Evolutionary conservation across 2,797 vertebrate species (phyloP), one percentile per base, ranked within the genome.

Genomic region (Ambastaia sidthimunki): DNA sequence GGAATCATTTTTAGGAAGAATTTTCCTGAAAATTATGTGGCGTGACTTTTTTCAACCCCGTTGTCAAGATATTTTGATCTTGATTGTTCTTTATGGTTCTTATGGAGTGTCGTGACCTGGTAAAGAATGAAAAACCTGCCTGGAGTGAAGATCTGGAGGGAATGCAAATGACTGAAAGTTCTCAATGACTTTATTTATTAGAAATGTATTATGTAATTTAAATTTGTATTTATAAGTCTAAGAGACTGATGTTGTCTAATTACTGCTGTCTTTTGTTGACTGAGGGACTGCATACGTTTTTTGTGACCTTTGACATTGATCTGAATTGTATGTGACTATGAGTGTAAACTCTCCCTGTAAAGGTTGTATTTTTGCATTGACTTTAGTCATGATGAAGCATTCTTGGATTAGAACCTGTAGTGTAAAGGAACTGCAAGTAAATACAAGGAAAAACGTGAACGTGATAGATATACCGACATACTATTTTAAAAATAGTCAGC

Each of bases 181-280:
- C 73, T 82, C 23, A 25, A 37, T 73, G 25, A 78, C 63, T 82
- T 74, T 82, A 86, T 84, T 82, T 82, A 86, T 84, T 66, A 78
- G 72, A 84, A 63, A 63, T 48, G 47, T 57, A 62, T 60, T 47
- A 4, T 11, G 41, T 23, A 76, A 55, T 62, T 74, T 76, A 68
- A 78, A 85, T 87, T 76, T 83, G 86, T 91, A 84, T 91, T 87
- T 90, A 87, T 88, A 86, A 85, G 89, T 91, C 81, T 34, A 85
- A 80, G 84, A 89, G 83, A 89, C 88, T 88, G 88, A 82, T 44
- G 41, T 44, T 44, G 41, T 48, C 10, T 76, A 13, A 70, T 67
- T 54, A 70, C 10, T 87, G 66, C n/a, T 28, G 28, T 28, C 28
- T 85, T 88, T 82, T 85, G 86, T 89, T 90, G 80, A 90, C 19